Conservation (phyloP, 2,797 vertebrate species). For the Sebastiscus albofasciatus region DNA sequence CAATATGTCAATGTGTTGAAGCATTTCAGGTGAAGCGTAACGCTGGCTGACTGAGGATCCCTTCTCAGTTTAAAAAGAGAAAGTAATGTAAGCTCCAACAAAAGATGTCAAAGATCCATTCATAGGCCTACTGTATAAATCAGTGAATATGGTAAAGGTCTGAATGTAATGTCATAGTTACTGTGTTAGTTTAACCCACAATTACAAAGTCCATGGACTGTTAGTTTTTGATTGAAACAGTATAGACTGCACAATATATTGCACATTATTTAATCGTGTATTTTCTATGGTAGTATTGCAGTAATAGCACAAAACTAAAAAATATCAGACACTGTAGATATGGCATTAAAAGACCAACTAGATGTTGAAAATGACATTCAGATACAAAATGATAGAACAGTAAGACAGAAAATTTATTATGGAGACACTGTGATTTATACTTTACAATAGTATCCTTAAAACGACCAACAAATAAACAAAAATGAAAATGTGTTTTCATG, state of each 20-base stretch:
- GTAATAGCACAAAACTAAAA: neutral
- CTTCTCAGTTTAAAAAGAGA: neutral
- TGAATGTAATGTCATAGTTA: neutral
- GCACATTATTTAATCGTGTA: neutral
- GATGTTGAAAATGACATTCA: neutral
- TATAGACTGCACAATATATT: neutral
- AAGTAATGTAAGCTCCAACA: neutral
- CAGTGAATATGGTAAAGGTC: neutral
- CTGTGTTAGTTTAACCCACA: neutral
- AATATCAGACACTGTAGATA: too few relatives aligned
- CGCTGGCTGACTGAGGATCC: neutral
- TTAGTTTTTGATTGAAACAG: neutral
- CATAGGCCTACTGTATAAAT: neutral
- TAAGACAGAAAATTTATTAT: neutral
- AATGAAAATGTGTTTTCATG: neutral
- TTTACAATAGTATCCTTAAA: neutral
- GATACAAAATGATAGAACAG: neutral
- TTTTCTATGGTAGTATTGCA: neutral
- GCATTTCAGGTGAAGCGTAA: neutral
- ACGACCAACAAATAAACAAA: fast-evolving
- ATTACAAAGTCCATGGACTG: neutral
- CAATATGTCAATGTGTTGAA: neutral
- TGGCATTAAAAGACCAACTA: neutral
- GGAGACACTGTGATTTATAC: neutral
- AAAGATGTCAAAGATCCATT: neutral